These are phyloP conservation scores for Colinus virginianus DNA, from an alignment of 2,113 vertebrate genomes.

Conservation along the genomic window DNA sequence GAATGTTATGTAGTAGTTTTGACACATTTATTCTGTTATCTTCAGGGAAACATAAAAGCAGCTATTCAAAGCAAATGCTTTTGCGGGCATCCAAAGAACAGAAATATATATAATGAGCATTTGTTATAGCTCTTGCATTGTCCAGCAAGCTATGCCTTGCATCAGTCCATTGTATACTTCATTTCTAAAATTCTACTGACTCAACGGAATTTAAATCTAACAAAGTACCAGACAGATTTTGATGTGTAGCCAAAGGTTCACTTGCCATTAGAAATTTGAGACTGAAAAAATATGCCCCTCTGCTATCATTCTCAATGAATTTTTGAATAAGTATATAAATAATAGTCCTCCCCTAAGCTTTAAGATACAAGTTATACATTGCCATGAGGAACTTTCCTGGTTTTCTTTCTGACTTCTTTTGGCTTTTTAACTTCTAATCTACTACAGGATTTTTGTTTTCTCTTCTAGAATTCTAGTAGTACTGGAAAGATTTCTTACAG, in stretches of 20 bases:
- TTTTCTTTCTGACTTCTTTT: constrained; percentile 43
- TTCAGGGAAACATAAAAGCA: neutral
- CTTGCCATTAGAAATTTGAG: neutral
- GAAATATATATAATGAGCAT: neutral
- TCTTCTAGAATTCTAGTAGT: constrained; percentile 62
- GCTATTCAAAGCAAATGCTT: neutral
- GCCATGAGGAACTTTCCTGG: constrained; percentile 20
- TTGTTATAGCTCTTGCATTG: neutral
- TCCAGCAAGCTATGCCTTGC: neutral
- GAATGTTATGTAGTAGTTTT: neutral
- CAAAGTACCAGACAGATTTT: constrained; percentile 13
- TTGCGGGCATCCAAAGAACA: neutral
- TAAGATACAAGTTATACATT: neutral
- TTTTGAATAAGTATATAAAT: neutral
- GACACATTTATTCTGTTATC: neutral
- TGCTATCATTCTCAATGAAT: neutral
- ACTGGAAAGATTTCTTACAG: constrained; percentile 61
- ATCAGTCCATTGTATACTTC: neutral
- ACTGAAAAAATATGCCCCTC: neutral
- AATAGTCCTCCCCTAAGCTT: neutral
- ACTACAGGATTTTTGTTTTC: constrained; percentile 16
- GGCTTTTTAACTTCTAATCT: constrained; percentile 57
- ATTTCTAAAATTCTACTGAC: constrained; percentile 20
- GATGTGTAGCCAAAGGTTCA: neutral
- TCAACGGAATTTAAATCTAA: constrained; percentile 3